Evolutionary conservation across 2,888 invertebrate species (phyloP).

Genomic region (Drosophila percnosoma): DNA sequence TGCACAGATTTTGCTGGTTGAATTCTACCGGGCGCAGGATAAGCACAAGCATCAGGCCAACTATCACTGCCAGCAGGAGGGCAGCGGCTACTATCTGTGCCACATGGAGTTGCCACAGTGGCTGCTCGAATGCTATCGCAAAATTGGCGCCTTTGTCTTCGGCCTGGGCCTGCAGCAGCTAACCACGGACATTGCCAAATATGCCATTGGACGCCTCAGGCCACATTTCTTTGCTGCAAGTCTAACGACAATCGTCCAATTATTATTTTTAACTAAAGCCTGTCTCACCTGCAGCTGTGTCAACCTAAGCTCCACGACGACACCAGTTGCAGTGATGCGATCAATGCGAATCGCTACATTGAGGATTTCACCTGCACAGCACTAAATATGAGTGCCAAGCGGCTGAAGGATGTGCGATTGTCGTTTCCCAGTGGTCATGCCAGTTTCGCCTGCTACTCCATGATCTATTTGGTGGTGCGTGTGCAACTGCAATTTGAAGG

Average conservation of each 20-base stretch:
- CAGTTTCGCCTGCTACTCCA: conserved; percentile 93
- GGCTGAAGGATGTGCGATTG: conserved; percentile 91
- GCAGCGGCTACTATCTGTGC: conserved; percentile 86
- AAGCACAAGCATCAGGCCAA: conserved; percentile 22
- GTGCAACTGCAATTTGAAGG: background rate
- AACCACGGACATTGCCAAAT: conserved; percentile 96
- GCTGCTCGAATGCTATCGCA: conserved; percentile 90
- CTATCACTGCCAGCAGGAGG: conserved; percentile 80
- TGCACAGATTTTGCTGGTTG: conserved; percentile 89
- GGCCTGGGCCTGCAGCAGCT: conserved; percentile 94
- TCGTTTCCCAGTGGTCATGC: conserved; percentile 97
- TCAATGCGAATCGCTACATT: conserved; percentile 88
- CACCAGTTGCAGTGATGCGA: conserved; percentile 86
- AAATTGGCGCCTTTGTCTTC: conserved; percentile 93
- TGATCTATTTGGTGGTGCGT: conserved; percentile 94
- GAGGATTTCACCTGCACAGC: conserved; percentile 89
- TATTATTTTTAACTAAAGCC: background rate
- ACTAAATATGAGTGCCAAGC: conserved; percentile 84
- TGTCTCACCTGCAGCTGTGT: conserved; percentile 88
- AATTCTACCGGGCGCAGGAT: conserved; percentile 86
- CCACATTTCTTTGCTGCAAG: conserved; percentile 95
- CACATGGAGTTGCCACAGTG: conserved; percentile 88
- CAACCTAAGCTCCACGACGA: conserved; percentile 87
- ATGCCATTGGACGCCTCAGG: conserved; percentile 94
- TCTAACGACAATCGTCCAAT: conserved; percentile 38